Evolutionary conservation across 2,797 vertebrate species (phyloP).

Genomic region (Paramormyrops hopkinsi): DNA sequence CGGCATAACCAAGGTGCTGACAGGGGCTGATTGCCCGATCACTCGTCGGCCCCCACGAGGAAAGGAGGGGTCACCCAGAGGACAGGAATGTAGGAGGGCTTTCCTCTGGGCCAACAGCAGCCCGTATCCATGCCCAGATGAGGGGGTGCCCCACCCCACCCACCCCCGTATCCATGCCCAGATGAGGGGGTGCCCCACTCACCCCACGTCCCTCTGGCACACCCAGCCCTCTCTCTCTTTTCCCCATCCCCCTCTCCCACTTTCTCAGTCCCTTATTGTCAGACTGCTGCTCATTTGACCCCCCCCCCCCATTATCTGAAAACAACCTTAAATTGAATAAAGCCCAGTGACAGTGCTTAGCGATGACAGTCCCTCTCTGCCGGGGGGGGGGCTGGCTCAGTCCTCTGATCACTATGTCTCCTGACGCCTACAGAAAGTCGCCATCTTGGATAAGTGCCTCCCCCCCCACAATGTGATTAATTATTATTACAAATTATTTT

Average conservation of each 20-base stretch:
- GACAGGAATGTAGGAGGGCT: conserved; percentile 75
- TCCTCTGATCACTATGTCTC: background rate
- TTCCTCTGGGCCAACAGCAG: conserved; percentile 68
- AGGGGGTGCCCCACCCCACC: conserved; percentile 36
- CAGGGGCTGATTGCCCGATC: conserved; percentile 87
- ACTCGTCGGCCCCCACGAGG: conserved; percentile 74
- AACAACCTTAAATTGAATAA: background rate
- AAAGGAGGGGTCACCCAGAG: conserved; percentile 78
- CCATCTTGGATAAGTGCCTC: background rate
- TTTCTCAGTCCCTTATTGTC: background rate
- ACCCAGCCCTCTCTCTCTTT: conserved; percentile 31
- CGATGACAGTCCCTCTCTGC: background rate
- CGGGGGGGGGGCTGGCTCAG: background rate
- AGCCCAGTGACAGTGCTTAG: background rate
- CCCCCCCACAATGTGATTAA: background rate
- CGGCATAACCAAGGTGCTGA: conserved; percentile 90
- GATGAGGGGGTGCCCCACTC: conserved; percentile 30
- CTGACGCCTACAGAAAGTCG: background rate
- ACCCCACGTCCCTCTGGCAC: conserved; percentile 41
- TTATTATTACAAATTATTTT: background rate
- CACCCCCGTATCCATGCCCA: conserved; percentile 11
- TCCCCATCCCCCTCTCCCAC: background rate
- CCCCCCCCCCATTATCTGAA: conserved; percentile 30
- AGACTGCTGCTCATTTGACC: conserved; percentile 24
- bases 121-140: conserved; percentile 14